Conservation (phyloP, 2,888 invertebrate species). For the Hemithea aestivaria region DNA sequence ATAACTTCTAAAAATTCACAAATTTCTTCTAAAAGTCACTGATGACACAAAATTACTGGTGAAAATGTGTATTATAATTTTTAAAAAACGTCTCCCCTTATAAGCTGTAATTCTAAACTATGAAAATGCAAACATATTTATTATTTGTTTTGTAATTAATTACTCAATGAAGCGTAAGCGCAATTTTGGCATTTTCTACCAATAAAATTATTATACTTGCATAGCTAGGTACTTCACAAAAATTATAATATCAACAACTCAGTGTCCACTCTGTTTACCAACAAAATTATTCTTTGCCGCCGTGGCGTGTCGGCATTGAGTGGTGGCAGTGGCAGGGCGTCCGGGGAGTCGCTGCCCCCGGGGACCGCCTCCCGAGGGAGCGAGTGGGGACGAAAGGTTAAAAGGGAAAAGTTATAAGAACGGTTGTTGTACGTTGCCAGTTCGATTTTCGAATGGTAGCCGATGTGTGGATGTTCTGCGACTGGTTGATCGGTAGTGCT, state of each 20-base stretch:
- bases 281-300: conserved; percentile 62
- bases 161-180: no score
- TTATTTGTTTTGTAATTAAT: no score
- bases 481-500: conserved; percentile 7
- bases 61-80: no score
- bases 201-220: neutral
- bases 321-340: conserved; percentile 71
- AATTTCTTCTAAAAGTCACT: no score
- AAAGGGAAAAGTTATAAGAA: conserved; percentile 79
- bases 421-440: conserved; percentile 71
- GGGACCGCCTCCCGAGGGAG: conserved; percentile 79
- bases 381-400: conserved; percentile 67
- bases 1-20: no score
- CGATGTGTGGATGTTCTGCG: conserved; percentile 26
- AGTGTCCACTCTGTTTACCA: conserved; percentile 29
- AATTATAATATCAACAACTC: neutral
- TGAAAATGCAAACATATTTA: no score
- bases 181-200: conserved; percentile 1
- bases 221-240: neutral
- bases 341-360: conserved; percentile 68
- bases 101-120: no score
- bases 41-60: no score
- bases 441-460: conserved; percentile 64
- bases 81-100: no score
- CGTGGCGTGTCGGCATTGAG: conserved; percentile 78